These are phyloP conservation scores for Brachynemurus nebulosus DNA, from an alignment of 2,888 invertebrate genomes.

Conservation along the genomic window DNA sequence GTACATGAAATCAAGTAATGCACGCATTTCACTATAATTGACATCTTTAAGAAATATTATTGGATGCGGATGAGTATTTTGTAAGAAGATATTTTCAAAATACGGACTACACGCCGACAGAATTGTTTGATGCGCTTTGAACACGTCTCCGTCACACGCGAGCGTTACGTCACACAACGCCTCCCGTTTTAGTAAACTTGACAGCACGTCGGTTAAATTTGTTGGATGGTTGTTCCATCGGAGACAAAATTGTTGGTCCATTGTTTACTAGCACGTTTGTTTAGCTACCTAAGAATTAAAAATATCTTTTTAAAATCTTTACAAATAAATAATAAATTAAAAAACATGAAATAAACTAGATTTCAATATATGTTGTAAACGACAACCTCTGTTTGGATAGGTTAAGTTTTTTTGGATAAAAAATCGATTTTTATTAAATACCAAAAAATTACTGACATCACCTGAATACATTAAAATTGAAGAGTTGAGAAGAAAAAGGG, in stretches of 20 bases:
- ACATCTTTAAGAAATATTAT: conserved; percentile 90
- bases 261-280: conserved; percentile 22
- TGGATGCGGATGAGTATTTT: conserved; percentile 79
- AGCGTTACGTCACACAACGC: conserved; percentile 86
- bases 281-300: conserved; percentile 6
- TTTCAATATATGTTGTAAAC: too few species aligned
- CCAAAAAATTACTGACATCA: too few species aligned
- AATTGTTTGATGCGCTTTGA: conserved; percentile 87
- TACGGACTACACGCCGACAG: conserved; percentile 89
- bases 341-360: too few species aligned
- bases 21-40: conserved; percentile 77
- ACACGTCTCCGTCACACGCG: conserved; percentile 81
- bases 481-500: too few species aligned
- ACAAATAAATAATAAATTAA: too few species aligned
- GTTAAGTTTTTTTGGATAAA: too few species aligned
- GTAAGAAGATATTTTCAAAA: conserved; percentile 82
- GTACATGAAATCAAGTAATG: conserved; percentile 86
- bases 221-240: conserved; percentile 91
- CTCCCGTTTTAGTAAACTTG: conserved; percentile 74
- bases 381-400: too few species aligned
- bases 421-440: too few species aligned
- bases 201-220: conserved; percentile 81
- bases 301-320: background rate
- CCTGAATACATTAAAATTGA: too few species aligned
- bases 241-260: conserved; percentile 82